Evolutionary conservation across 1,140 invertebrate genomes (phyloP), one percentile per base, ranked within the genome.

Genomic region (Lerema accius): DNA sequence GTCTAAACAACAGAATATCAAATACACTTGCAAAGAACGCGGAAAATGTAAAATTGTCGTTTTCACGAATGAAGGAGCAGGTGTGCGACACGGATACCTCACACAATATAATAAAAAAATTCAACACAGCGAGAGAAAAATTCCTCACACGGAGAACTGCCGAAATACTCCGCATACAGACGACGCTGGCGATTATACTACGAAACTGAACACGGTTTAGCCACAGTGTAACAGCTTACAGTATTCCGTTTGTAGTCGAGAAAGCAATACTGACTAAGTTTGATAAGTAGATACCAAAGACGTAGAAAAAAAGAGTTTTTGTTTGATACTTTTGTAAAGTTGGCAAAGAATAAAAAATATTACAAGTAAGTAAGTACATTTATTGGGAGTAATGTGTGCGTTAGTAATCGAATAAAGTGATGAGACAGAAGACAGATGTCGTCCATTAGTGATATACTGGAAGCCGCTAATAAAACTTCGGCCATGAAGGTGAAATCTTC

Each of bases 11-110:
- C 53, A 45, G 53, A 64, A 73, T 72, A 80, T 75, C 70, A 83
- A 79, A 81, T 66, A 82, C 63, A 74, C 58, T 73, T 37, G 28
- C 11, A 49, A 49, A 71, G 74, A 72, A 86, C 84, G 81, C 76
- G 76, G 78, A 80, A 85, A 84, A 89, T 86, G 80, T 77, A 82
- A 84, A 86, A 86, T 85, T 86, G 82, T 68, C 84, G 80, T 89
- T 84, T 86, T 83, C 86, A 84, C 84, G 86, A 80, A 40, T 77
- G 73, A 80, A 53, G 56, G 71, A 58, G 66, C 82, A 86, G 77
- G 86, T 85, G 86, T 82, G 80, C 60, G 63, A 69, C 61, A 50
- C 55, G 23, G 56, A 58, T 69, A 60, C 60, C 26, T 46, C 42
- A 58, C 55, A 62, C 62, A 60, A 65, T 71, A 70, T 77, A 76